Base-by-base conservation (phyloP, 2,113 vertebrate species). In the Psittacula cyanocephala region DNA sequence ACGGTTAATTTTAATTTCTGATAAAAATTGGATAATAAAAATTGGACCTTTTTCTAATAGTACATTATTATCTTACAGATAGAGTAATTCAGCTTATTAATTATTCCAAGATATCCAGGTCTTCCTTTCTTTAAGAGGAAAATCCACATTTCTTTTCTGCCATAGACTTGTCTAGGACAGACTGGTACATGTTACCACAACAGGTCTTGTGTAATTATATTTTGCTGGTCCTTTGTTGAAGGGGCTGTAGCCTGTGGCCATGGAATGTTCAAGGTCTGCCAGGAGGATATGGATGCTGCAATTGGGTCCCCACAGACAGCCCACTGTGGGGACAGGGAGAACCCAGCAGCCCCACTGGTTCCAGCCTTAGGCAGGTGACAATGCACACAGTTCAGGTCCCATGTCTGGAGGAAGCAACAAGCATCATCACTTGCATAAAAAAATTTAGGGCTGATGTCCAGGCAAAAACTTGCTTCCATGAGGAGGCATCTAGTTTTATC, bases 21-120 rank as follows among this genome's bases (percentile, higher is more conserved):
- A 94, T 95, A 74, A 88, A 92, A 96, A 96, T 68, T 81, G 87
- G 80, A 35, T 84, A 83, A 68, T 90, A 95, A 95, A 93, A 93
- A 53, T 74, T 0, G 3, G 31, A 39, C 71, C 46, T 79, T 37
- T 88, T 53, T 57, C 86, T 96, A 92, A 88, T 63, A 69, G 50
- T 37, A 33, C 20, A 19, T 74, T 93, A 60, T 75, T 92, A 46
- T 79, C 81, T 92, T 59, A 86, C 55, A 86, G 93, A 82, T 55
- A 47, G 88, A 89, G 77, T 49, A 53, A 90, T 79, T 91, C 70
- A 57, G 49, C 33, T 77, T 77, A 62, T 52, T 95, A 77, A 81
- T 90, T 89, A 67, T 91, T 77, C 39, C 69, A 41, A 31, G 65
- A 44, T 41, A 74, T 27, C 75, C 47, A 35, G 17, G 16, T 39